These are phyloP conservation scores for Scaptomyza graminum DNA, from an alignment of 1,140 invertebrate genomes.

Conservation along the genomic window DNA sequence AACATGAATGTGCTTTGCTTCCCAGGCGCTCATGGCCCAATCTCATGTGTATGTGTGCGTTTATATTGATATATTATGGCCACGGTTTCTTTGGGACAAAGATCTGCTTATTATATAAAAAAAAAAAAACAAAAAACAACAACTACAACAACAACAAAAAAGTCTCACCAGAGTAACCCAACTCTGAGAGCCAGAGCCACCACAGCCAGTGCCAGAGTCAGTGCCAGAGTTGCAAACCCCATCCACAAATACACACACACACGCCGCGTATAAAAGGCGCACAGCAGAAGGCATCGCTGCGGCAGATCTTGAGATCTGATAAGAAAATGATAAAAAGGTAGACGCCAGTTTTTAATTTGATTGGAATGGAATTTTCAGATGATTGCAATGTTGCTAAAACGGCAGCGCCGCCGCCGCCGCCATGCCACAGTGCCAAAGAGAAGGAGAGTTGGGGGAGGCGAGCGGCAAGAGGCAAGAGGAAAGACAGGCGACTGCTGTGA, in stretches of 20 bases:
- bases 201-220: slow-evolving; percentile 48
- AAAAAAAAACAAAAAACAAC: slow-evolving; percentile 62
- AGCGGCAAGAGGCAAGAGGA: slow-evolving; percentile 16
- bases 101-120: slow-evolving; percentile 83
- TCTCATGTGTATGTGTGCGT: slow-evolving; percentile 61
- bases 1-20: slow-evolving; percentile 77
- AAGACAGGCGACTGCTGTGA: slow-evolving; percentile 44
- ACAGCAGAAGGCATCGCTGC: slow-evolving; percentile 80
- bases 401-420: slow-evolving; percentile 62
- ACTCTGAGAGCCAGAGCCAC: slow-evolving; percentile 55
- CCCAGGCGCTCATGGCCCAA: slow-evolving; percentile 68
- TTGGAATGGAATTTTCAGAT: slow-evolving; percentile 83
- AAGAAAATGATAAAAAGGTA: slow-evolving; percentile 84
- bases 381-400: slow-evolving; percentile 82
- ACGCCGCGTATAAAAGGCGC: slow-evolving; percentile 64
- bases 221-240: slow-evolving; percentile 53
- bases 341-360: slow-evolving; percentile 84
- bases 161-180: slow-evolving; percentile 34
- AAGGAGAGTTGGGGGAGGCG: slow-evolving; percentile 1
- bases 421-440: background rate
- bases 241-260: slow-evolving; percentile 50
- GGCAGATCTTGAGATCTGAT: slow-evolving; percentile 83
- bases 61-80: slow-evolving; percentile 83
- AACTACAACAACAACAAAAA: slow-evolving; percentile 33
- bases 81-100: slow-evolving; percentile 83